Percentiles rank a stretch among this genome's conserved stretches.
Conservation (phyloP, 2,797 vertebrate species). For the Nyctibius grandis region DNA sequence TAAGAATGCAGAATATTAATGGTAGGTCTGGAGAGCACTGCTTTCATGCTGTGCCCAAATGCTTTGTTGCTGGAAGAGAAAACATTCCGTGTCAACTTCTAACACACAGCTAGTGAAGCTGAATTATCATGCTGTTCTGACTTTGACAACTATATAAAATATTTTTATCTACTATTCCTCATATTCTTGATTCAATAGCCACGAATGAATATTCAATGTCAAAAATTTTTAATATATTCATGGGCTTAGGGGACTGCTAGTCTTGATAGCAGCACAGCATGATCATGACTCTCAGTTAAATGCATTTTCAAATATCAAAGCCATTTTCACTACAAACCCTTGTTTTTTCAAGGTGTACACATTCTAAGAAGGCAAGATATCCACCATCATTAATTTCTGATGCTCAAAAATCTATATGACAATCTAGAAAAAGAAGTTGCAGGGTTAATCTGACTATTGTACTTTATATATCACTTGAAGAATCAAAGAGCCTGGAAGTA, state of each 20-base stretch:
- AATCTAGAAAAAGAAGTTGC: not conserved
- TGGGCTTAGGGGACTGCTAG: not conserved
- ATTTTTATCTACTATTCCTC: not conserved
- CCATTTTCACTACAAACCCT: not conserved
- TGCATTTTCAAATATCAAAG: not conserved
- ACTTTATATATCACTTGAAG: not conserved
- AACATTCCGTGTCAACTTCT: not conserved
- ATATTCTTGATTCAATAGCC: not conserved
- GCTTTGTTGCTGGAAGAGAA: not conserved
- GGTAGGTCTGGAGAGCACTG: not conserved
- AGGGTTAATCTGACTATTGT: not conserved
- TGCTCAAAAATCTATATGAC: not conserved
- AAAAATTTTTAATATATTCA: not conserved
- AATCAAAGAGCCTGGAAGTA: not conserved
- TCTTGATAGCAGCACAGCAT: not conserved
- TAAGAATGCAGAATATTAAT: not conserved
- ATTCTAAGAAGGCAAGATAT: not conserved
- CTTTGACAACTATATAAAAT: not conserved
- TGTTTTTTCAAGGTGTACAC: not conserved
- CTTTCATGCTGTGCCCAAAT: not conserved
- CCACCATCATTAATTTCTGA: not conserved
- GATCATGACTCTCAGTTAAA: not conserved
- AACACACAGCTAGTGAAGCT: not conserved
- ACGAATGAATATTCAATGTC: not conserved
- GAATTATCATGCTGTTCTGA: not conserved